Conservation (phyloP, 2,113 vertebrate genomes). For the Climacteris rufus region DNA sequence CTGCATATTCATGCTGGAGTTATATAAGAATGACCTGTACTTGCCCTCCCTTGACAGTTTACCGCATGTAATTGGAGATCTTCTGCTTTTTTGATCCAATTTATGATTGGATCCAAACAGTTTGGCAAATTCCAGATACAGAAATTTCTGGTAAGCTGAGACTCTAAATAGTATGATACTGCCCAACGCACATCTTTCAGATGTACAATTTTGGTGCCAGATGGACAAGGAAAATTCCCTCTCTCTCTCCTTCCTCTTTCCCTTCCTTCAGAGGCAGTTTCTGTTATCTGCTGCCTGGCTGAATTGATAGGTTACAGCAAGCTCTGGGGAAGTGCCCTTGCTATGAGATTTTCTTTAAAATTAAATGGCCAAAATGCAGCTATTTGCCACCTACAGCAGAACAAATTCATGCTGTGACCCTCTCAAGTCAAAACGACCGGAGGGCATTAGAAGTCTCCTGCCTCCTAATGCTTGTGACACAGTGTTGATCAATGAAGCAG, state of each 20-base stretch:
- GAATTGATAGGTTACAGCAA: background rate
- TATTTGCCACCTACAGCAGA: background rate
- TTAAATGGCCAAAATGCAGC: background rate
- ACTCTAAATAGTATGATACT: background rate
- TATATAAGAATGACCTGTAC: background rate
- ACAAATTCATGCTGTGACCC: background rate
- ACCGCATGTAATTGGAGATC: background rate
- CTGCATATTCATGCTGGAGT: background rate
- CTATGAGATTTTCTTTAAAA: background rate
- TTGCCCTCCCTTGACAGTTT: background rate
- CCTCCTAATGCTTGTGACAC: background rate
- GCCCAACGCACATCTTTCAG: background rate
- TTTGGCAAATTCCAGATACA: background rate
- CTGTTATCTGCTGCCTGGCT: background rate
- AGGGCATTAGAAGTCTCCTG: background rate
- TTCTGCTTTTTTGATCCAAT: background rate
- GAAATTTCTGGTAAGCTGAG: background rate
- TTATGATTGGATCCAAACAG: background rate
- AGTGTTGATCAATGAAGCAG: rapidly evolving
- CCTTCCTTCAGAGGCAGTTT: background rate
- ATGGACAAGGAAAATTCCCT: background rate
- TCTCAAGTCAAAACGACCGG: background rate
- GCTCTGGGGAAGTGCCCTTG: background rate
- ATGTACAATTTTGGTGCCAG: background rate
- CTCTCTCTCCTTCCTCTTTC: background rate